These are phyloP conservation scores for Pterocles gutturalis DNA, from an alignment of 2,113 vertebrate genomes.

Conservation along the genomic window DNA sequence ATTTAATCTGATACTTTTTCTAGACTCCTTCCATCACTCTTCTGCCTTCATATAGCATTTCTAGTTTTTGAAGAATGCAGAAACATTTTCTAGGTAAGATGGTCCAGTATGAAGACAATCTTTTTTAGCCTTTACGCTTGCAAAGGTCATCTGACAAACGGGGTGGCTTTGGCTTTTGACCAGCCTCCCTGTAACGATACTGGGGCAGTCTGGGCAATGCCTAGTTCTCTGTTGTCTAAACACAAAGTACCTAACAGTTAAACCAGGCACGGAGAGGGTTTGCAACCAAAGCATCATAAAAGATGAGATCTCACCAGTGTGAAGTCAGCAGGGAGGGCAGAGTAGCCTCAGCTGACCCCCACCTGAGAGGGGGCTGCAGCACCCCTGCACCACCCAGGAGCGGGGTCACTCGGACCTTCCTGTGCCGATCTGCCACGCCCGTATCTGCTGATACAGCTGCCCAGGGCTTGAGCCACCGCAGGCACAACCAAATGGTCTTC, in stretches of 20 bases:
- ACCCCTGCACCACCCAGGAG: background rate
- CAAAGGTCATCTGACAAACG: background rate
- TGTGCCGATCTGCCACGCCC: fast-evolving
- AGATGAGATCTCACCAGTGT: background rate
- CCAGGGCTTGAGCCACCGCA: background rate
- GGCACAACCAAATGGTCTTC: background rate
- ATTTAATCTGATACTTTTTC: background rate
- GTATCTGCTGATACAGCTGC: fast-evolving
- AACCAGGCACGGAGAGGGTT: background rate
- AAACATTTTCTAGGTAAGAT: background rate
- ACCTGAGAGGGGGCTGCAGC: background rate
- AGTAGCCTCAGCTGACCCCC: background rate
- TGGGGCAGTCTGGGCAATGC: fast-evolving
- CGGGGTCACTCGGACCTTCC: fast-evolving
- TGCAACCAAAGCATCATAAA: background rate
- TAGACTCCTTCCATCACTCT: background rate
- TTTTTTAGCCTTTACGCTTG: background rate
- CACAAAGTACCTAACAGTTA: background rate
- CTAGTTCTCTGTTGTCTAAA: background rate
- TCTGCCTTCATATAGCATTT: background rate
- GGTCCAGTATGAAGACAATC: background rate
- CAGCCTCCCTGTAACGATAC: background rate
- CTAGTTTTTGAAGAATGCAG: background rate
- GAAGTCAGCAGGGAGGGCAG: background rate
- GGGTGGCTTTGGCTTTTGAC: background rate